Evolutionary conservation across 2,888 invertebrate species (phyloP).

Genomic region (Mesopsocus fuscifrons): DNA sequence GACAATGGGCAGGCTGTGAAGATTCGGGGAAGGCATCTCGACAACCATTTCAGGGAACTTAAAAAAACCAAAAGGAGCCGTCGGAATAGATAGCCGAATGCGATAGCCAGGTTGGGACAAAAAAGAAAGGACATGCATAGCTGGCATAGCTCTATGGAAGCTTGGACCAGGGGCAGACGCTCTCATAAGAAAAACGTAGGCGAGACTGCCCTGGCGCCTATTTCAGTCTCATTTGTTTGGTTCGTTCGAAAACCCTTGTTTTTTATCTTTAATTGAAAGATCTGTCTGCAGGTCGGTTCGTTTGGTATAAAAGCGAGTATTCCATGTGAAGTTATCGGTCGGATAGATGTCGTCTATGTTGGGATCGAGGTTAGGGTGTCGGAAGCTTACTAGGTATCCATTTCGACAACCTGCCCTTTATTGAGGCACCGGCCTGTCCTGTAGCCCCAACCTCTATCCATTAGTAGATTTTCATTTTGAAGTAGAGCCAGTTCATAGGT

Average conservation of each 20-base stretch:
- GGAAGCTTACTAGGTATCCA: too few relatives aligned
- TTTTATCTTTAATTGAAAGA: background rate
- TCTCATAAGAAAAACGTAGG: background rate
- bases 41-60: background rate
- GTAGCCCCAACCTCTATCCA: too few relatives aligned
- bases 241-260: background rate
- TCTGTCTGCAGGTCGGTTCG: background rate
- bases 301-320: too few relatives aligned
- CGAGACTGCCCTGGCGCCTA: background rate
- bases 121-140: background rate
- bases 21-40: background rate
- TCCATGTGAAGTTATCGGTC: too few relatives aligned
- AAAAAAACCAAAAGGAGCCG: background rate
- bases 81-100: background rate
- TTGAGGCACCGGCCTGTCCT: too few relatives aligned
- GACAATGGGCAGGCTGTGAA: background rate
- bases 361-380: too few relatives aligned
- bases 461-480: too few relatives aligned
- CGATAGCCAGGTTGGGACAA: background rate
- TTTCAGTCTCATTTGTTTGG: background rate
- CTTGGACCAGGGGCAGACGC: background rate
- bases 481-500: too few relatives aligned
- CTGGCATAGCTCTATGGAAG: background rate
- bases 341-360: too few relatives aligned
- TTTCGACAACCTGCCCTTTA: too few relatives aligned